Evolutionary conservation across 2,113 vertebrate species (phyloP), one percentile per base, ranked within the genome.

Genomic region (Hoplias malabaricus): DNA sequence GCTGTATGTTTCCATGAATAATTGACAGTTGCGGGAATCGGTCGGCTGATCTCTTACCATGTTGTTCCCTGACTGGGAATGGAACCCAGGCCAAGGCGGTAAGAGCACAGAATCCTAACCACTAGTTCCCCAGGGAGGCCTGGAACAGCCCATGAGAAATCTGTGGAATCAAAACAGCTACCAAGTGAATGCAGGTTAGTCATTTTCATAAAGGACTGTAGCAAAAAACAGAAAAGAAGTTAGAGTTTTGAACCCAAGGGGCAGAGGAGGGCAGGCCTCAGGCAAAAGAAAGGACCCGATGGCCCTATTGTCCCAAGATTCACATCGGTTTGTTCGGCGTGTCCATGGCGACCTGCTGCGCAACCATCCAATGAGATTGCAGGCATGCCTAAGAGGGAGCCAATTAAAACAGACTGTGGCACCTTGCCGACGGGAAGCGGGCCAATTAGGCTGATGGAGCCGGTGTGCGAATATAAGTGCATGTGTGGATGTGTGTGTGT

Each of bases 391-490:
- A 85, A 88, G 87, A 89, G 84, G 80, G 73, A 90, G 86, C 87
- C 90, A 91, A 91, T 92, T 92, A 91, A 79, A 77, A 89, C 75
- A 73, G 80, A 87, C 73, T 69, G 23, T 87, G 84, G 85, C 85
- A 83, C 87, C 75, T 89, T 50, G 77, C 86, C 86, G 81, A 91
- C 86, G 87, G 89, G 89, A 92, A 84, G 86, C 5, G 38, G 85
- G 89, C 90, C 90, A 92, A 91, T 93, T 92, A 93, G 88, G 86
- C 86, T 88, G 89, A 89, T 84, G 78, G 86, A 88, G 86, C 80
- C 81, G 67, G 43, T 62, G 56, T 76, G 84, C 75, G 76, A 69
- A 72, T 80, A 75, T 77, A 25, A 61, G 84, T 81, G 79, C 78
- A 29, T 27, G 38, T 67, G 65, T 65, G 27, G 48, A 7, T 79